A percentile compares a stretch with the other conserved stretches of the same genome.
phyloP scores from a whole-genome alignment of 2,888 invertebrate genomes.

The Dasypogon diadema region DNA sequence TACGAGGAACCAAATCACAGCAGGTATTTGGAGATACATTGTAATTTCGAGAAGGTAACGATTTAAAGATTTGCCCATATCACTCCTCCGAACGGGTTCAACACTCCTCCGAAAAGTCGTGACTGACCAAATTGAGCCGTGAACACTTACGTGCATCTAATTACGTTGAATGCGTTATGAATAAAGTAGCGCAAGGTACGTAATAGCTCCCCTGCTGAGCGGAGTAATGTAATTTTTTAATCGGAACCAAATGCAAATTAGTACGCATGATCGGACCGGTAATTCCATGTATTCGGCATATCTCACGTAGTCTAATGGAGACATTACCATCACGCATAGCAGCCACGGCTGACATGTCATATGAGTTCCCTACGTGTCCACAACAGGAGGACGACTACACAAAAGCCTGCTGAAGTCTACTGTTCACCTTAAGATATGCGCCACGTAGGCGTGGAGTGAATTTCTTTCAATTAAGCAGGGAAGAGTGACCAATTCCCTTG shows the following conservation, averaged over 20 bases:
- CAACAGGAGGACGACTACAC: conserved; percentile 1
- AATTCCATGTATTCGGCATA: conserved; percentile 33
- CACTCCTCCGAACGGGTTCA: conserved; percentile 9
- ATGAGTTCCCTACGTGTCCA: conserved; percentile 7
- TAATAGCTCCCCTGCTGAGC: conserved; percentile 35
- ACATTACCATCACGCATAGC: conserved; percentile 49
- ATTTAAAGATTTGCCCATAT: not conserved
- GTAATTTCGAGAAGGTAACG: conserved; percentile 3
- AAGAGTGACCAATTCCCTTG: conserved; percentile 25
- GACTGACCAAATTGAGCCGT: conserved; percentile 40
- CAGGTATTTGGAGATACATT: not conserved
- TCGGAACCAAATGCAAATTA: conserved; percentile 51
- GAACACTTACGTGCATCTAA: conserved; percentile 44
- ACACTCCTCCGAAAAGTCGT: conserved; percentile 22
- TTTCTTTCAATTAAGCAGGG: conserved; percentile 26
- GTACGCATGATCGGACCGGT: conserved; percentile 47
- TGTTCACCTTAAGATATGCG: conserved; percentile 34
- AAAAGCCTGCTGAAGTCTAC: not conserved
- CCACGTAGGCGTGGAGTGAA: conserved; percentile 38
- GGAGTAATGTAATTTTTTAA: conserved; percentile 32
- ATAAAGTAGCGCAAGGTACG: conserved; percentile 22
- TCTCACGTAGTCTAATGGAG: conserved; percentile 50
- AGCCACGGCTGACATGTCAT: conserved; percentile 4
- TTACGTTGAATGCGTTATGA: conserved; percentile 40
- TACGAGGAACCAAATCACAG: not conserved